Conservation (phyloP, 2,113 vertebrate species). For the Charadrius vociferus region DNA sequence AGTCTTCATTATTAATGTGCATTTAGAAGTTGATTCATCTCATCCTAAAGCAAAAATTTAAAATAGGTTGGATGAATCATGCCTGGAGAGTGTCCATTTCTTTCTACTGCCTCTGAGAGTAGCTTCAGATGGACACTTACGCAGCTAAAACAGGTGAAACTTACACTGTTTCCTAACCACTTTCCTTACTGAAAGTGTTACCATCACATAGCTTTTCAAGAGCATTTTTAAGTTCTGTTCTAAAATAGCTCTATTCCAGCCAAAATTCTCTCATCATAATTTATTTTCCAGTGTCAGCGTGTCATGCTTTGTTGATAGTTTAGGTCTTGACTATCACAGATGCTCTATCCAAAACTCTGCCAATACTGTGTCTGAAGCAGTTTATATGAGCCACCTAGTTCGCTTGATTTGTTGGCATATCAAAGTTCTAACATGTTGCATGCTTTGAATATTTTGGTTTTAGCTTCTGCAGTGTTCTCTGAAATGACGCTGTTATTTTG, state of each 20-base stretch:
- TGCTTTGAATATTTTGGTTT: neutral
- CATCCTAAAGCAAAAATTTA: neutral
- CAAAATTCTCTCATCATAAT: neutral
- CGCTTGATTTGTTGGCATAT: neutral
- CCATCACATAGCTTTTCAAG: neutral
- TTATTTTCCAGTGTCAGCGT: neutral
- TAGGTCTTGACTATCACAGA: neutral
- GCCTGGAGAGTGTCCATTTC: neutral
- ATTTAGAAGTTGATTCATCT: neutral
- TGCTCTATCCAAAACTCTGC: neutral
- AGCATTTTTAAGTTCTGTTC: rapidly evolving
- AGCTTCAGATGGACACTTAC: neutral
- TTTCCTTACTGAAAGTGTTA: neutral
- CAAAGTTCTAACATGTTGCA: neutral
- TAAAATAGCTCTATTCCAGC: neutral
- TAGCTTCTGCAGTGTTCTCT: neutral
- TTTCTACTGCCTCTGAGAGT: neutral
- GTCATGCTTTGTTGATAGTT: neutral
- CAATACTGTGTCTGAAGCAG: neutral
- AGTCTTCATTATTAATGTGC: neutral
- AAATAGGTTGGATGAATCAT: neutral
- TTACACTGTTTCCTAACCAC: neutral
- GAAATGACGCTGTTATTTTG: neutral
- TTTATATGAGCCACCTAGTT: neutral
- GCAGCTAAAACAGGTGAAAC: neutral